phyloP scores from a whole-genome alignment of 2,113 vertebrate species.

The Geothlypis trichas region DNA sequence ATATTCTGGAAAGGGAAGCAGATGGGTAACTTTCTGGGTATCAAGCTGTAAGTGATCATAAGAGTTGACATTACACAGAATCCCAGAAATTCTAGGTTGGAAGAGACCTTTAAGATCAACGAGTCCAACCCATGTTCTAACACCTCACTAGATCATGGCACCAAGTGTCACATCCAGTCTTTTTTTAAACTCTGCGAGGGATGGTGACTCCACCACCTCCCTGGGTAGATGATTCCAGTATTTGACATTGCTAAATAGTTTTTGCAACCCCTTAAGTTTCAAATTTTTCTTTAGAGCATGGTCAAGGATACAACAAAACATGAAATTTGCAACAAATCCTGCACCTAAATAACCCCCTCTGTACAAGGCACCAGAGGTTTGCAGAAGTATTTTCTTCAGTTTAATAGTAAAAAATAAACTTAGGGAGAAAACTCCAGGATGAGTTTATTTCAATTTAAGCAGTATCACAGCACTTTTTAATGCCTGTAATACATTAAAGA shows the following conservation, averaged over 20 bases:
- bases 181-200: no score
- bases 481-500: not conserved
- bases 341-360: not conserved
- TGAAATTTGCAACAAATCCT: not conserved
- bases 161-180: no score
- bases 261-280: not conserved
- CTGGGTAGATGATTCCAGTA: no score
- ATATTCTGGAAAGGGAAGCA: not conserved
- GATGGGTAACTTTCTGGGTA: not conserved
- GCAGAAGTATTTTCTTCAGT: not conserved
- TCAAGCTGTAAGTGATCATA: not conserved
- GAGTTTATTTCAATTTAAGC: not conserved
- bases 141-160: no score
- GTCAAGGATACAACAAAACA: not conserved
- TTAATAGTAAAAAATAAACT: not conserved
- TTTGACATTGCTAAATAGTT: not conserved
- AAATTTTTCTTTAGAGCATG: not conserved
- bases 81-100: no score
- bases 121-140: no score
- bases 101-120: no score
- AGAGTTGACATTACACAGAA: not conserved
- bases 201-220: no score
- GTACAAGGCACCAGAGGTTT: not conserved
- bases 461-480: not conserved
- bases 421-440: not conserved